Percentiles rank a stretch among this genome's conserved stretches.
Conservation (phyloP, 2,113 vertebrate genomes). For the Condylura cristata region DNA sequence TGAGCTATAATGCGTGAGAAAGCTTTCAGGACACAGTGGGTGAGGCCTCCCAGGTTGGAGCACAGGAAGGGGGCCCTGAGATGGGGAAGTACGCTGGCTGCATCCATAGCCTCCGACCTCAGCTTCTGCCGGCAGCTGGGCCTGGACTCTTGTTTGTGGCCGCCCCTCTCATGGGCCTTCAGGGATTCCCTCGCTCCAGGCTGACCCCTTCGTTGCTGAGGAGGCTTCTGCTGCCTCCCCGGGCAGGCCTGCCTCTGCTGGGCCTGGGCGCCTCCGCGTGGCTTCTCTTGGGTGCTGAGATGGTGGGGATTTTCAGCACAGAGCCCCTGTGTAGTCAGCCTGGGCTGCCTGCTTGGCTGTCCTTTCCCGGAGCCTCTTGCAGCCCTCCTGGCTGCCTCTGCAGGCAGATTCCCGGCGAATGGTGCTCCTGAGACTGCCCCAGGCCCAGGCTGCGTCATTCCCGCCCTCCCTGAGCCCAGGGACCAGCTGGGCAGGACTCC, state of each 20-base stretch:
- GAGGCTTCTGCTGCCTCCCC: not conserved
- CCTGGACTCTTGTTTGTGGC: constrained; percentile 36
- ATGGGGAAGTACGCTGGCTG: not conserved
- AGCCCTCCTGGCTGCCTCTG: constrained; percentile 55
- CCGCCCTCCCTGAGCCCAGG: constrained; percentile 64
- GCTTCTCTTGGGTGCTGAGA: not conserved
- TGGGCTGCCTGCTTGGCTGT: not conserved
- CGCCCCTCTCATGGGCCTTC: not conserved
- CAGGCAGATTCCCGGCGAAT: constrained; percentile 68
- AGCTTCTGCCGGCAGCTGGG: constrained; percentile 50
- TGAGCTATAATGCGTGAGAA: not conserved
- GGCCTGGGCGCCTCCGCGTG: not conserved
- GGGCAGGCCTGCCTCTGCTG: not conserved
- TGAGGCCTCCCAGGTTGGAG: not conserved
- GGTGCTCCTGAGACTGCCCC: constrained; percentile 70
- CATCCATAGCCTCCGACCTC: not conserved
- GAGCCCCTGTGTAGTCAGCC: not conserved
- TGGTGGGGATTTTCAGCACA: not conserved
- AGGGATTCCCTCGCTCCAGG: constrained; percentile 39
- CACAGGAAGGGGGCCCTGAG: not conserved
- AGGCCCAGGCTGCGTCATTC: constrained; percentile 69
- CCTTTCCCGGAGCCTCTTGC: constrained; percentile 52
- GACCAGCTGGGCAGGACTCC: constrained; percentile 66
- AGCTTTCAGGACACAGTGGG: not conserved
- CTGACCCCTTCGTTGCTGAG: constrained; percentile 26